Evolutionary conservation across 2,113 vertebrate genomes (phyloP), one percentile per base, ranked within the genome.

Genomic region (Rallus limicola): DNA sequence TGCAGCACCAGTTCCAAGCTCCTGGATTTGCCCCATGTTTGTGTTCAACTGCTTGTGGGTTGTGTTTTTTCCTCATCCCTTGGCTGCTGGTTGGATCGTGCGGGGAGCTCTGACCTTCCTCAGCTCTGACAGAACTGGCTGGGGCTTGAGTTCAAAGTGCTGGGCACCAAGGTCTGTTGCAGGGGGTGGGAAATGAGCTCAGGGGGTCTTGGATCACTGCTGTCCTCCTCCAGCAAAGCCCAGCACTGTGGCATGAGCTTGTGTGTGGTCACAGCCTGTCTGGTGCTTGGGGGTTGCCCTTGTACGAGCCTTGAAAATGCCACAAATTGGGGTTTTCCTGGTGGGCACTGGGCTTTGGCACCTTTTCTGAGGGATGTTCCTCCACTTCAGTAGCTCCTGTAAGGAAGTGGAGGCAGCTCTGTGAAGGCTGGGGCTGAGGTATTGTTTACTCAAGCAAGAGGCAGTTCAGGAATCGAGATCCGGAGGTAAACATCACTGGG

Each of bases 401-500:
- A 48, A 67, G 72, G 69, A 59, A 67, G 4, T 23, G 80, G 23
- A 28, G 67, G 56, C 26, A 55, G 18, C 10, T 77, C 31, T 46
- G 34, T 13, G 4, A 44, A 58, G 50, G 5, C 34, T 3, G 16
- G 8, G 33, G 13, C 81, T 40, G n/a, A 65, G 50, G 8, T 50
- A 6, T 2, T 83, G 26, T n/a, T 88, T 44, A 42, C 24, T 88
- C 23, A 8, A 33, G 55, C 17, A 56, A 25, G 50, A 81, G 24
- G 67, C 31, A 11, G 55, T 74, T 81, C 69, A 63, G 72, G 65
- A 55, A 15, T 33, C 18, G 10, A 23, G 58, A 50, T 52, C 16
- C 56, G 44, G 60, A 84, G 31, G 52, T n/a, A 46, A n/a, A 50
- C 0, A 38, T 31, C 1, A 0, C 29, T 0, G 2, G 38, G 59